phyloP scores from a whole-genome alignment of 2,888 invertebrate genomes.

The Blera fallax region DNA sequence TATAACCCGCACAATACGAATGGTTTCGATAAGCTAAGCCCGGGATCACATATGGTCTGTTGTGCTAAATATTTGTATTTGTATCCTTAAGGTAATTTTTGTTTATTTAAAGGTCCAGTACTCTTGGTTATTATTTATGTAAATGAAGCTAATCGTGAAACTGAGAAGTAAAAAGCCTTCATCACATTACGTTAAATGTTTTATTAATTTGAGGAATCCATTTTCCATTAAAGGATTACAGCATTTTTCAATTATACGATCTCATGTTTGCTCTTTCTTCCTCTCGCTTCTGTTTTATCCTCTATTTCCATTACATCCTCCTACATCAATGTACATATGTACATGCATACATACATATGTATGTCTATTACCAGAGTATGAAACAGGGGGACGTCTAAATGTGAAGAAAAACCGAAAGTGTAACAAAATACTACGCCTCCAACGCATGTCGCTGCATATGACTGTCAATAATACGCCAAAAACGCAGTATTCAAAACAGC shows the following conservation, averaged over 20 bases:
- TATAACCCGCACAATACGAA: no score
- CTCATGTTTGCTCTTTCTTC: background rate
- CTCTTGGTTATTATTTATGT: background rate
- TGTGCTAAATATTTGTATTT: no score
- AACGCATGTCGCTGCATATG: background rate
- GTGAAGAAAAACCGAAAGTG: background rate
- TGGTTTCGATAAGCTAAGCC: no score
- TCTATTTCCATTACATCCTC: background rate
- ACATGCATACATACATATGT: no score
- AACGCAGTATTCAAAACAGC: constrained; percentile 8
- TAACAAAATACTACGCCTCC: background rate
- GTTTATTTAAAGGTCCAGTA: background rate
- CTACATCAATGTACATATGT: no score
- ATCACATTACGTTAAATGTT: background rate
- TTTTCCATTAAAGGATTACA: constrained; percentile 26
- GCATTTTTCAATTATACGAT: background rate
- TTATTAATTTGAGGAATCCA: background rate
- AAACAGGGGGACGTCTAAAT: background rate
- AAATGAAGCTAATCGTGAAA: no score
- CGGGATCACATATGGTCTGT: no score
- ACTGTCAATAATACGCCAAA: constrained; percentile 8
- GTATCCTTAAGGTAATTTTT: background rate
- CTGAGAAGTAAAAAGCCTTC: no score
- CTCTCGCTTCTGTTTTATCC: background rate
- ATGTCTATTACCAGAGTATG: background rate